Conservation (phyloP, 1,140 invertebrate species). For the Parapsyche elsis region DNA sequence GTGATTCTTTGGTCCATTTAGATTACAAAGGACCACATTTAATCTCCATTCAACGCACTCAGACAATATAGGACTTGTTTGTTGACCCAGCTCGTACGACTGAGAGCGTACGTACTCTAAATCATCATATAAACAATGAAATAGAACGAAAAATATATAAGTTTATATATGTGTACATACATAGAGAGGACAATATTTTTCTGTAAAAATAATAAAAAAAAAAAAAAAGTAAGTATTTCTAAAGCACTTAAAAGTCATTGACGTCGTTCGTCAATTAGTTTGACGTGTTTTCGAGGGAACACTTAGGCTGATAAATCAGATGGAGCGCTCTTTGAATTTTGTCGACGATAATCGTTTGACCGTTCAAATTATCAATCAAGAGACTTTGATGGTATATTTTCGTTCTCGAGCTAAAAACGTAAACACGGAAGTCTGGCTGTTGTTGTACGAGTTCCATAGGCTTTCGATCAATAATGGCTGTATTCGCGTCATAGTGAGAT, state of each 20-base stretch:
- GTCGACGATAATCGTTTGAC: too few relatives aligned
- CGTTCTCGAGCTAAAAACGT: not conserved
- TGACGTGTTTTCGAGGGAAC: not conserved
- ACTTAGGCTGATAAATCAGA: too few relatives aligned
- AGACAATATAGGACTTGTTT: constrained; percentile 1
- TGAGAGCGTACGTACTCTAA: constrained; percentile 7
- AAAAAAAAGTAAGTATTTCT: not conserved
- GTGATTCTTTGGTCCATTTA: constrained; percentile 26
- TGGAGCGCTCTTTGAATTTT: too few relatives aligned
- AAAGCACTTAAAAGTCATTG: not conserved
- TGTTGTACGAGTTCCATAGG: not conserved
- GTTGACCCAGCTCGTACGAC: not conserved
- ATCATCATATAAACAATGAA: constrained; percentile 26
- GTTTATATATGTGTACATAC: not conserved
- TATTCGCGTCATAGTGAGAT: not conserved
- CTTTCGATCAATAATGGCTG: constrained; percentile 1
- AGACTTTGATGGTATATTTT: not conserved
- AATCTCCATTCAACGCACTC: constrained; percentile 27
- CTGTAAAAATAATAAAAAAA: too few relatives aligned
- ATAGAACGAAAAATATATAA: not conserved
- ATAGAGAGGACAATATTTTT: not conserved
- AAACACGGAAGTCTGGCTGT: not conserved
- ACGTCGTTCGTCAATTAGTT: constrained; percentile 2
- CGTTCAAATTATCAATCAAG: not conserved
- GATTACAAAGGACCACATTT: constrained; percentile 30